These are phyloP conservation scores for Xanthorhoe designata DNA, from an alignment of 2,888 invertebrate genomes.

Conservation along the genomic window DNA sequence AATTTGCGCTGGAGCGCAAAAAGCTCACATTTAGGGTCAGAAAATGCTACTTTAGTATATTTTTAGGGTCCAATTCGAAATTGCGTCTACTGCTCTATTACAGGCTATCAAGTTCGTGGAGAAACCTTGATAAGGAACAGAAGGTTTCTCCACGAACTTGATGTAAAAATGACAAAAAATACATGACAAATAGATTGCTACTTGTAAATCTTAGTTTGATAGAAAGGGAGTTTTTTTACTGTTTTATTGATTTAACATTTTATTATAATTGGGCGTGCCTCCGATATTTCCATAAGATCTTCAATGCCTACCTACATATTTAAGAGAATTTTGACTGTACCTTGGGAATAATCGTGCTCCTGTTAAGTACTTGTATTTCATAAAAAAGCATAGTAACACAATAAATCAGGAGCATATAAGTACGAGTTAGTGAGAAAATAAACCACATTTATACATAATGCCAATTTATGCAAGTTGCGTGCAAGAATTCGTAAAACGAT, in stretches of 20 bases:
- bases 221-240: neutral
- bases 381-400: neutral
- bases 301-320: too few species aligned
- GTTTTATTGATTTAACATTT: neutral
- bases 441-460: constrained; percentile 13
- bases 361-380: neutral
- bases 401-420: neutral
- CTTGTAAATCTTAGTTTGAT: too few species aligned
- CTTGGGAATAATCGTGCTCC: too few species aligned
- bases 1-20: constrained; percentile 3
- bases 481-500: constrained; percentile 19
- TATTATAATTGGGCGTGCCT: too few species aligned
- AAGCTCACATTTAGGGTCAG: constrained; percentile 4
- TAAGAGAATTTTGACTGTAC: too few species aligned
- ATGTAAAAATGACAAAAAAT: too few species aligned
- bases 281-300: too few species aligned
- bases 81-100: neutral
- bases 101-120: neutral
- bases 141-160: too few species aligned
- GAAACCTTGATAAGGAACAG: neutral
- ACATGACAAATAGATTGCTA: too few species aligned
- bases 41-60: neutral
- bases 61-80: neutral
- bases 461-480: constrained; percentile 21
- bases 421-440: neutral